Evolutionary conservation across 2,888 invertebrate genomes (phyloP).

Genomic region (Drosophila parthenogenetica): DNA sequence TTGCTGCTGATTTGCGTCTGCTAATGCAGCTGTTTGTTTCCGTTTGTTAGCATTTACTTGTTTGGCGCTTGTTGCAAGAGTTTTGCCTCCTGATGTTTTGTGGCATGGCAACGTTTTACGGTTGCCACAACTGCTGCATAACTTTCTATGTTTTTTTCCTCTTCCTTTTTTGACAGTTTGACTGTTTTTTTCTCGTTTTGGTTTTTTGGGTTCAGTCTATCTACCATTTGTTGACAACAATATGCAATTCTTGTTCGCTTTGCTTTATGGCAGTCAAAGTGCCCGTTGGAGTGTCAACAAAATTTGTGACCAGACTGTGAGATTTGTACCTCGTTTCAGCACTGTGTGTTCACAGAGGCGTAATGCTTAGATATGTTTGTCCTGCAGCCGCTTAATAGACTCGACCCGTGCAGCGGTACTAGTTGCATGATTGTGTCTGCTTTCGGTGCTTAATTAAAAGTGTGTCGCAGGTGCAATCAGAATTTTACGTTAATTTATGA

Average conservation of each 20-base stretch:
- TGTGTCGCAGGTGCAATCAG: conserved; percentile 64
- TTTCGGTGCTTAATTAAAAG: conserved; percentile 67
- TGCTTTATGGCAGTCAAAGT: conserved; percentile 42
- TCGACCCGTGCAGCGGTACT: conserved; percentile 2
- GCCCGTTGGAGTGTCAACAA: conserved; percentile 57
- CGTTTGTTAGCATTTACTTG: conserved; percentile 75
- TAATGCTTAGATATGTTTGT: conserved; percentile 43
- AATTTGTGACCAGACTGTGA: conserved; percentile 44
- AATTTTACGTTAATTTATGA: conserved; percentile 70
- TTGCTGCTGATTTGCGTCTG: conserved; percentile 58
- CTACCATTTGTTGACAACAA: conserved; percentile 51
- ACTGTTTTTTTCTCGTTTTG: conserved; percentile 25
- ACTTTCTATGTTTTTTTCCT: conserved; percentile 24
- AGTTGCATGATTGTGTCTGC: conserved; percentile 41
- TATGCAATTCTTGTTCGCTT: conserved; percentile 25
- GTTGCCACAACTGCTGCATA: conserved; percentile 42
- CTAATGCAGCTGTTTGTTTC: conserved; percentile 81
- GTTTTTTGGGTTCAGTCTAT: conserved; percentile 25
- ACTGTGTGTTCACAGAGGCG: conserved; percentile 43
- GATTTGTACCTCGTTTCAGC: conserved; percentile 40
- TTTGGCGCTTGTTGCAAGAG: conserved; percentile 48
- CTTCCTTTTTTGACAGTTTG: conserved; percentile 49
- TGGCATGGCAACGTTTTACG: conserved; percentile 46
- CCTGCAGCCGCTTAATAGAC: conserved; percentile 19
- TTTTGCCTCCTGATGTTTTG: conserved; percentile 39